Evolutionary conservation across 2,113 vertebrate genomes (phyloP).

Genomic region (Cinclus mexicanus): DNA sequence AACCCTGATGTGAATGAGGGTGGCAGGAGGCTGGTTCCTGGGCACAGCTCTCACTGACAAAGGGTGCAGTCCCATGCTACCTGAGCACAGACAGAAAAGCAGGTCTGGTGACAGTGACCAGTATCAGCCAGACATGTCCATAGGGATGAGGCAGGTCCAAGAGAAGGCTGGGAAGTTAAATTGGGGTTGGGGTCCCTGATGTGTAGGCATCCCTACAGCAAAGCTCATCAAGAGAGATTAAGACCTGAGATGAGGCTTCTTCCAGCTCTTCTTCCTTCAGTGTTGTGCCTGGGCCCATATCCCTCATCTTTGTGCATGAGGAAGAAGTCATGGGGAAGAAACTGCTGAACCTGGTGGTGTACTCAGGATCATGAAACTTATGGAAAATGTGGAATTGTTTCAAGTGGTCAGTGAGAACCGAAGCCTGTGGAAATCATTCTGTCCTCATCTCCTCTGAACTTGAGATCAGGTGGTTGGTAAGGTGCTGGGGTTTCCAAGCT

Average conservation of each 20-base stretch:
- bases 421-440: neutral
- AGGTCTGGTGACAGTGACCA: neutral
- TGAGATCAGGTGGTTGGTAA: neutral
- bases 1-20: neutral
- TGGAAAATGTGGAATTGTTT: neutral
- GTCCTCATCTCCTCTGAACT: neutral
- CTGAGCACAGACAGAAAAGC: neutral
- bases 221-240: neutral
- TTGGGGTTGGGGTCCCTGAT: accelerated
- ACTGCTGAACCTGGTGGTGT: neutral
- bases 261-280: neutral
- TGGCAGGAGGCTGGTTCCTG: neutral
- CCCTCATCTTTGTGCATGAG: neutral
- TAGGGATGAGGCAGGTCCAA: neutral
- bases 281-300: neutral
- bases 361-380: neutral
- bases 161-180: neutral
- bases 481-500: neutral
- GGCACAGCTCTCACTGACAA: neutral
- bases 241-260: neutral
- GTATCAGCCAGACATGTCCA: neutral
- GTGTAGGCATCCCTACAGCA: neutral
- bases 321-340: neutral
- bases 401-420: neutral
- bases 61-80: neutral